These are phyloP conservation scores for Columba guinea DNA, from an alignment of 2,797 vertebrate species.

Conservation along the genomic window DNA sequence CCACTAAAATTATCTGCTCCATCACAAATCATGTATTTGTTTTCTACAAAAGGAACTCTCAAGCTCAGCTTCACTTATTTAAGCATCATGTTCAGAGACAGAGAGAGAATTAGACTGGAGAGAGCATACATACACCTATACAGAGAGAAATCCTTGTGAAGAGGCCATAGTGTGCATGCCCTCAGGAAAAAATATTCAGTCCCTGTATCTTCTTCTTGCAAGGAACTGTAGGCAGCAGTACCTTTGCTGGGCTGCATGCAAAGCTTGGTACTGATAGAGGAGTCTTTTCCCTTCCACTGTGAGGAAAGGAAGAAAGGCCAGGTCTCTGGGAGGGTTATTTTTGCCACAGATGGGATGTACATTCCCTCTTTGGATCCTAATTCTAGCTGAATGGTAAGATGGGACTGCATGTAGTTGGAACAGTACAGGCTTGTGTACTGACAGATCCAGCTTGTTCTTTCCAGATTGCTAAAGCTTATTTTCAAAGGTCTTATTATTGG, in stretches of 20 bases:
- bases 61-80: background rate
- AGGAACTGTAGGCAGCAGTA: background rate
- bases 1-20: background rate
- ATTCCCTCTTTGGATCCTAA: background rate
- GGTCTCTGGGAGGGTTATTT: background rate
- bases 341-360: background rate
- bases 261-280: background rate
- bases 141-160: background rate
- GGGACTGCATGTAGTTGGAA: background rate
- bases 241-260: background rate
- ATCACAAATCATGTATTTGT: background rate
- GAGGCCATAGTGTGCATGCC: background rate
- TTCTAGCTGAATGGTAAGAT: background rate
- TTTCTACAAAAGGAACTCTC: background rate
- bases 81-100: background rate
- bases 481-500: conserved; percentile 45
- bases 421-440: background rate
- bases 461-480: conserved; percentile 40
- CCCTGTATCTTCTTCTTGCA: background rate
- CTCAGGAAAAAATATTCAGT: background rate
- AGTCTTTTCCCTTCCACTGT: background rate
- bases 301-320: background rate
- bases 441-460: conserved; percentile 23
- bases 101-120: background rate
- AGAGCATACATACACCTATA: background rate